Evolutionary conservation across 2,113 vertebrate genomes (phyloP).

Genomic region (Rhinoptilus africanus): DNA sequence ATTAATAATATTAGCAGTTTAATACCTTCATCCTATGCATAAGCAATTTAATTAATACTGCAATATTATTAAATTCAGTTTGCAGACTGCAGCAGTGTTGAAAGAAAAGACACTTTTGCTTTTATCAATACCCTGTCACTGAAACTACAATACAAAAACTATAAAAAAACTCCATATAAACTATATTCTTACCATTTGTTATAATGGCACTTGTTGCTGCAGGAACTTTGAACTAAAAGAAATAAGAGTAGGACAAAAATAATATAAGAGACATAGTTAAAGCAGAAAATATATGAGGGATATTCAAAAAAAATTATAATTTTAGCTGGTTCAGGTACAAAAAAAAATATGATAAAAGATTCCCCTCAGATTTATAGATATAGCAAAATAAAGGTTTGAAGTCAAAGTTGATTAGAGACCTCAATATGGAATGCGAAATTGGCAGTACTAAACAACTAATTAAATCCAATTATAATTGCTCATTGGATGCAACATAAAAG

Average conservation of each 20-base stretch:
- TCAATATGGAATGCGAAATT: not conserved
- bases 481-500: not conserved
- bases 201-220: constrained; percentile 85
- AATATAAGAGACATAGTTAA: not conserved
- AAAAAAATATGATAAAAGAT: not conserved
- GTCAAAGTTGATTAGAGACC: not conserved
- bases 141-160: not conserved
- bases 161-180: not conserved
- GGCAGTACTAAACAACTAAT: not conserved
- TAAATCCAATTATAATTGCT: not conserved
- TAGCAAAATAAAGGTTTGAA: not conserved
- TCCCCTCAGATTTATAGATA: not conserved
- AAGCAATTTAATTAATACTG: not conserved
- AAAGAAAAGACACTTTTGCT: not conserved
- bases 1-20: not conserved
- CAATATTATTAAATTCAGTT: not conserved
- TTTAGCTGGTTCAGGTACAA: not conserved
- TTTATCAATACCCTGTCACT: not conserved
- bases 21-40: not conserved
- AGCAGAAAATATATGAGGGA: not conserved
- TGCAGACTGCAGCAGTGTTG: not conserved
- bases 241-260: not conserved
- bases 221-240: constrained; percentile 81
- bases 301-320: not conserved
- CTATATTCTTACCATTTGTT: constrained; percentile 79